Base-by-base conservation (phyloP, 2,888 invertebrate genomes). In the Xestoiulus laeticollis region DNA sequence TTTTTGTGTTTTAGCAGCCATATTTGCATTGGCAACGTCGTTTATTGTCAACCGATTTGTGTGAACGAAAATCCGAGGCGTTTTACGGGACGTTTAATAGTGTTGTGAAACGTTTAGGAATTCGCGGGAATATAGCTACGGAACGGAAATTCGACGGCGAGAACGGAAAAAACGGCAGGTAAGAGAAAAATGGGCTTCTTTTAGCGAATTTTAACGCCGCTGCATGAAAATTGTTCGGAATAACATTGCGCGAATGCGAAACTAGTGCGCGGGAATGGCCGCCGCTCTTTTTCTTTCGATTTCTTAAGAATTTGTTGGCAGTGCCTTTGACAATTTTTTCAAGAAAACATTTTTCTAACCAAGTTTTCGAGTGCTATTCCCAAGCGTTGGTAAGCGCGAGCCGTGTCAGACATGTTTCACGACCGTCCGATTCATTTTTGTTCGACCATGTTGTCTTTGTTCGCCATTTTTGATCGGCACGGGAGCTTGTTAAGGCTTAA, bases 391-490 rank as follows among this genome's bases (percentile, higher is more conserved):
- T n/a, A 1, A n/a, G 5, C 68, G 26, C 68, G 22, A 26, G 8
- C 10, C 26, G 68, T 22, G 68, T 26, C 68, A 26, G 53, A 53
- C 53, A 2, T n/a, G 26, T 68, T 68, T 68, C 26, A 10, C 68
- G 22, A 68, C 26, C 68, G 22, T 68, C 26, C 68, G 68, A 68
- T 68, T 68, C 68, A 68, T 68, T 68, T 26, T 53, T 53, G 48
- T n/a, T 38, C 48, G 38, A 33, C 38, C 10, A 38, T 82, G 43
- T 88, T 68, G 89, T 87, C 89, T 89, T 89, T 89, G 89, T 89
- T 87, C 89, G 89, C 89, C 89, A 89, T 89, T 87, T 89, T 89
- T 88, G 53, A 26, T 85, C 48, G 83, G 85, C 87, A 84, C 83
- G 38, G 33, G 88, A 43, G 85, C 85, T 33, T 44, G 85, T 85